Conservation (phyloP, 2,797 vertebrate genomes). For the Hemibagrus guttatus region DNA sequence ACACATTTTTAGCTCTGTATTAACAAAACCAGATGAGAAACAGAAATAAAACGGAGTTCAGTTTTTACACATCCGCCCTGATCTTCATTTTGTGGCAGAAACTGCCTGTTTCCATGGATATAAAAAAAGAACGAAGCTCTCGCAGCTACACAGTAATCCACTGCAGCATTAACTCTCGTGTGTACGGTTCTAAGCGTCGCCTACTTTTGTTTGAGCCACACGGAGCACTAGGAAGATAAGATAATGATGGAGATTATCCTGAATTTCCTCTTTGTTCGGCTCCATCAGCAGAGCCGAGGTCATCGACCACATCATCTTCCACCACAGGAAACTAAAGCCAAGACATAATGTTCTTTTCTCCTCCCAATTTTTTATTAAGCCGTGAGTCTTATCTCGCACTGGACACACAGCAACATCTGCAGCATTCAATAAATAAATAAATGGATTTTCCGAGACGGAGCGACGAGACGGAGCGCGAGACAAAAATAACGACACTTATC, state of each 20-base stretch:
- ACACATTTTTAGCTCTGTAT: background rate
- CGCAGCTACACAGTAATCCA: background rate
- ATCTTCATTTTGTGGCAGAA: background rate
- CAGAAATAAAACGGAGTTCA: no score
- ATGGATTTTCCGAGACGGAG: background rate
- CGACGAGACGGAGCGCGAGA: background rate
- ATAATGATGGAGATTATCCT: conserved; percentile 17
- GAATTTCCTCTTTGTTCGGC: conserved; percentile 11
- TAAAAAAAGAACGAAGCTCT: background rate
- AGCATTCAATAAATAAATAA: background rate
- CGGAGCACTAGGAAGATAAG: background rate
- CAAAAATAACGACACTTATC: background rate
- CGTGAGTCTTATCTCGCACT: conserved; percentile 59
- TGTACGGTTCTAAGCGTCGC: background rate
- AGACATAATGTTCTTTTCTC: conserved; percentile 67
- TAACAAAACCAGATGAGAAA: background rate
- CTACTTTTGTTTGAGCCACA: conserved; percentile 16
- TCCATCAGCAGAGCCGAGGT: conserved; percentile 10
- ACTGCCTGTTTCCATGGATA: background rate
- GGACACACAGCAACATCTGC: conserved; percentile 53
- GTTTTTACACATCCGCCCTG: background rate
- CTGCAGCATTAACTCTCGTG: background rate
- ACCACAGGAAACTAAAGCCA: conserved; percentile 16
- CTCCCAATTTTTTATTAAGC: conserved; percentile 75
- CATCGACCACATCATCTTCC: background rate